Percentiles rank a stretch among this genome's conserved stretches.
phyloP scores from a whole-genome alignment of 2,797 vertebrate species.

The Ptychobarbus kaznakovi region DNA sequence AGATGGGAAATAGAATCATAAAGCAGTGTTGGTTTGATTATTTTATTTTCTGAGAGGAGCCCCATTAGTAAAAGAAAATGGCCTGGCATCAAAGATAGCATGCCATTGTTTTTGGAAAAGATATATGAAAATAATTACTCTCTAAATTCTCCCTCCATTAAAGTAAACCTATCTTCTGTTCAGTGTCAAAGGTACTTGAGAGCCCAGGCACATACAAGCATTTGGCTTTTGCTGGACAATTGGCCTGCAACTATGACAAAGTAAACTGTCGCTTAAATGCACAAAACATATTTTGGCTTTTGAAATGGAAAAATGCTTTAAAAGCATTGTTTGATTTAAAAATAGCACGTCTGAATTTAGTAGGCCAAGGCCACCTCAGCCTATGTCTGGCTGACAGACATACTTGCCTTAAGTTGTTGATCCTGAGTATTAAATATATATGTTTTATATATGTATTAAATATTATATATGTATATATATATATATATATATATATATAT shows the following conservation, averaged over 20 bases:
- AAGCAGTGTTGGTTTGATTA: slow-evolving; percentile 12
- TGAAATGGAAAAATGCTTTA: slow-evolving; percentile 5
- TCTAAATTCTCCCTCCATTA: slow-evolving; percentile 53
- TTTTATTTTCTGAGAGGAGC: slow-evolving; percentile 10
- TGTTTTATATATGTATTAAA: not conserved
- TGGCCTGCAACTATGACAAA: slow-evolving; percentile 26
- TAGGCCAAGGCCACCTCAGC: not conserved
- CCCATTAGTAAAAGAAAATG: slow-evolving; percentile 46
- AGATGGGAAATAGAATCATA: not conserved
- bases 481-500: not conserved
- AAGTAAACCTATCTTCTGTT: slow-evolving; percentile 66
- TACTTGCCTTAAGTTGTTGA: not conserved
- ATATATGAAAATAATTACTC: slow-evolving; percentile 54
- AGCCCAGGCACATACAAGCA: slow-evolving; percentile 37
- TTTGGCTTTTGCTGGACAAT: slow-evolving; percentile 16
- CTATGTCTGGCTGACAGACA: slow-evolving; percentile 14
- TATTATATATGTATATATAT: not conserved
- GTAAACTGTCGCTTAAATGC: slow-evolving; percentile 17
- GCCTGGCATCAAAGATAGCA: slow-evolving; percentile 51
- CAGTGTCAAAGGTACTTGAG: slow-evolving; percentile 29
- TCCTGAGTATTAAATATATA: not conserved
- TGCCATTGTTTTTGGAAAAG: slow-evolving; percentile 47
- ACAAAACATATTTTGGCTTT: slow-evolving; percentile 34
- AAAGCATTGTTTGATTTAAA: not conserved
- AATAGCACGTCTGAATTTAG: slow-evolving; percentile 4